These are phyloP conservation scores for Pelosia muscerda DNA, from an alignment of 2,888 invertebrate genomes.

Conservation along the genomic window DNA sequence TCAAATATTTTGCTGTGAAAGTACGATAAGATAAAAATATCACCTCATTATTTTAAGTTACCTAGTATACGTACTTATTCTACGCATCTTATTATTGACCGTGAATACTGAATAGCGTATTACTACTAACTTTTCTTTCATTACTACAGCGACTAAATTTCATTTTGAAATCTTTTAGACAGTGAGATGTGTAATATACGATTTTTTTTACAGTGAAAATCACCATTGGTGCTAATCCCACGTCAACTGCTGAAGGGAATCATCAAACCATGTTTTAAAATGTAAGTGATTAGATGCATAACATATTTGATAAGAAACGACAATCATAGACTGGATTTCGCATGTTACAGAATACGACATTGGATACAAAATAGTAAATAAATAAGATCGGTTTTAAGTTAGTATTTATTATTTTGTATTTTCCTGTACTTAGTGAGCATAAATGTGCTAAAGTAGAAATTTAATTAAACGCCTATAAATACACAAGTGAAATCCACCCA, in stretches of 20 bases:
- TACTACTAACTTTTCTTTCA: conserved; percentile 19
- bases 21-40: neutral
- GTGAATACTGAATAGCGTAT: neutral
- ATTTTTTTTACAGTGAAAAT: conserved; percentile 31
- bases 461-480: neutral
- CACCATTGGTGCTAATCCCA: conserved; percentile 17
- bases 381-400: too few relatives aligned
- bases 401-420: too few relatives aligned
- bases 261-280: conserved; percentile 14
- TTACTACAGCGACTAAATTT: neutral
- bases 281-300: conserved; percentile 23
- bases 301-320: neutral
- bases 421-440: neutral
- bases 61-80: too few relatives aligned
- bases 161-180: neutral
- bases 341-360: too few relatives aligned
- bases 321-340: neutral
- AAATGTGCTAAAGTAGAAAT: too few relatives aligned
- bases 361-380: too few relatives aligned
- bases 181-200: neutral
- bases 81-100: too few relatives aligned
- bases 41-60: too few relatives aligned
- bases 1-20: neutral
- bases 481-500: neutral
- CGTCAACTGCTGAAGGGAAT: conserved; percentile 19